A percentile compares a stretch with the other conserved stretches of the same genome.
Evolutionary conservation across 2,888 invertebrate genomes (phyloP).

Genomic region (Stomorhina lunata): DNA sequence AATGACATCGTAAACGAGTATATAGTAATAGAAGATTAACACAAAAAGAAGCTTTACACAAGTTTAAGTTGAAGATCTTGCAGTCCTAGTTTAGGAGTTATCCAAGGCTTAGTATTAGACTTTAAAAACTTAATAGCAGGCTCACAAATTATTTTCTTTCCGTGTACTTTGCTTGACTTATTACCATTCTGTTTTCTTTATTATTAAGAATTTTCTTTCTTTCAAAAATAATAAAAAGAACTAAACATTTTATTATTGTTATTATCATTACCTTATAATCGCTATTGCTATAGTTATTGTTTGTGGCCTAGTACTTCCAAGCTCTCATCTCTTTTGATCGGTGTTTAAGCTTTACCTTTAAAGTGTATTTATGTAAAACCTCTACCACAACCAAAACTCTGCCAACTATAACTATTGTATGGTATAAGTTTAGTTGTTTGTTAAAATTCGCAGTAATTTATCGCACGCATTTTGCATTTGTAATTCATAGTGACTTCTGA

Average conservation of each 20-base stretch:
- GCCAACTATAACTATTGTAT: constrained; percentile 15
- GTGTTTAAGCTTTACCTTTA: constrained; percentile 53
- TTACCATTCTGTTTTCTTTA: constrained; percentile 46
- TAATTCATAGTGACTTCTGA: constrained; percentile 74
- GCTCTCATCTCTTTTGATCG: constrained; percentile 61
- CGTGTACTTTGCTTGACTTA: constrained; percentile 42
- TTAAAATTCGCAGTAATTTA: constrained; percentile 76
- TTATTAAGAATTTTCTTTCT: constrained; percentile 43
- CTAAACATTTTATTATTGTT: constrained; percentile 61
- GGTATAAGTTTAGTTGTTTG: constrained; percentile 51
- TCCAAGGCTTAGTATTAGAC: too few species aligned
- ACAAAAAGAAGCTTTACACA: too few species aligned
- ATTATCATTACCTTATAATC: constrained; percentile 64
- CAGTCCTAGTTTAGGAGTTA: too few species aligned
- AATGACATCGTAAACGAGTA: too few species aligned
- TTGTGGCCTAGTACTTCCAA: constrained; percentile 51
- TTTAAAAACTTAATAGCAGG: too few species aligned
- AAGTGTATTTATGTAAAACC: constrained; percentile 52
- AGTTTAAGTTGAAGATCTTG: too few species aligned
- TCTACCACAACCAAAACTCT: constrained; percentile 26
- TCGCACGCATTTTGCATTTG: constrained; percentile 79
- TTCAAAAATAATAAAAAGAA: neutral
- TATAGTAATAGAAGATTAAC: too few species aligned
- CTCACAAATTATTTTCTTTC: neutral
- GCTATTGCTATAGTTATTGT: constrained; percentile 42